Base-by-base conservation (phyloP, 2,888 invertebrate species). In the Harpagoxenus sublaevis region DNA sequence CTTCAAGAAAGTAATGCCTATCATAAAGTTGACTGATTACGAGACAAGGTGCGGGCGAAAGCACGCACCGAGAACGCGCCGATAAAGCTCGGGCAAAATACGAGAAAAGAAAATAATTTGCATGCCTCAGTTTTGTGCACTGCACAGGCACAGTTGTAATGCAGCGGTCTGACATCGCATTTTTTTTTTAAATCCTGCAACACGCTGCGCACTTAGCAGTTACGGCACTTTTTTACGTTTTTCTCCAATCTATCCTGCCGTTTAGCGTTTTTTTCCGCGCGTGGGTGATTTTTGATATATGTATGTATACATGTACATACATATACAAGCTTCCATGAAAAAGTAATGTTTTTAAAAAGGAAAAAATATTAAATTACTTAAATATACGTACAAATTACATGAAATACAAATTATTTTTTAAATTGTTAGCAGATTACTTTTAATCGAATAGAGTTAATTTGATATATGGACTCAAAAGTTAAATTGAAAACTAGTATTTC, bases 1-100 rank as follows among this genome's bases (percentile, higher is more conserved):
- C 35, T 68, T 35, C 65, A 65, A 75, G 84, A 87, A 87, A 84
- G 82, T 85, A 88, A 85, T 73, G 84, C 75, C 82, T 78, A 86
- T 89, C 89, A 81, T 84, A 86, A 85, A 88, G 87, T 84, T 90
- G 85, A 86, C 84, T 74, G 88, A 89, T 89, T 71, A 87, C 63
- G 73, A 48, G 31, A 83, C 23, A 73, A 74, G 39, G 45, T 53
- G 23, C 23, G 51, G 35, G 48, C 42, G 45, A 62, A 77, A 65
- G 85, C 63, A 35, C 35, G 60, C 60, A 18, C 23, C n/a, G 51
- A 31, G 53, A 63, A 73, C 48, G 75, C 28, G 28, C 62, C 81
- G 87, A 86, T 86, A 84, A 84, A 70, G 31, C 68, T 45, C 55
- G 65, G 10, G 70, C 63, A 79, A 87, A 68, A 57, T 28, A 28